Evolutionary conservation across 2,888 invertebrate species (phyloP), one percentile per base, ranked within the genome.

Genomic region (Heliconius erato): DNA sequence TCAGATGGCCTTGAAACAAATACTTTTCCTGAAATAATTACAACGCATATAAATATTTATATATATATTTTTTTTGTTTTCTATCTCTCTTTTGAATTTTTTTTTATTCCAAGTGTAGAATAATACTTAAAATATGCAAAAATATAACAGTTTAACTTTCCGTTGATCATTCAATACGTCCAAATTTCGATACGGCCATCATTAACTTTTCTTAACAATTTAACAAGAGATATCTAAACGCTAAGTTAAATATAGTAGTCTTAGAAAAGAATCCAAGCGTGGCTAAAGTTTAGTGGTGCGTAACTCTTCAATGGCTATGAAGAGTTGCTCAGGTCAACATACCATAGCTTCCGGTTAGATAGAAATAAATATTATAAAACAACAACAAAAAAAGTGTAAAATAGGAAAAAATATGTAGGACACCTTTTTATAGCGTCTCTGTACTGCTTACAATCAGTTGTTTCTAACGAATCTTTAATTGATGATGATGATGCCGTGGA

Each of bases 321-420:
- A 19, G 74, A 74, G 74, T 35, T 26, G 72, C 0, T 49, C n/a
- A 72, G 72, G 72, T 74, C 74, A 54, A 54, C 49, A 74, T 19
- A 54, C 74, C 26, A 28, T 74, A 9, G 54, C 7, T 54, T 74
- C 74, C 74, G 74, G 26, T 28, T 54, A 23, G 4, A 28, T 74
- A n/a, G 49, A 12, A 54, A 74, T 11, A 54, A 23, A 49, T 68
- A 32, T 28, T 19, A 12, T 68, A 32, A 28, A 68, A 68, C 28
- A 28, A 19, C 1, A 28, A 68, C 9, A 28, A n/a, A 26, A 32
- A 23, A 54, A 3, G 19, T 7, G 19, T 54, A 54, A 54, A 54
- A 54, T 19, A 7, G 2, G 54, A 19, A 54, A 54, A 19, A 54
- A 54, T 54, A 19, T 54, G 5, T 7, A 19, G 54, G 54, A 19